Evolutionary conservation across 2,888 invertebrate genomes (phyloP).

Genomic region (Drosophila heteroneura): DNA sequence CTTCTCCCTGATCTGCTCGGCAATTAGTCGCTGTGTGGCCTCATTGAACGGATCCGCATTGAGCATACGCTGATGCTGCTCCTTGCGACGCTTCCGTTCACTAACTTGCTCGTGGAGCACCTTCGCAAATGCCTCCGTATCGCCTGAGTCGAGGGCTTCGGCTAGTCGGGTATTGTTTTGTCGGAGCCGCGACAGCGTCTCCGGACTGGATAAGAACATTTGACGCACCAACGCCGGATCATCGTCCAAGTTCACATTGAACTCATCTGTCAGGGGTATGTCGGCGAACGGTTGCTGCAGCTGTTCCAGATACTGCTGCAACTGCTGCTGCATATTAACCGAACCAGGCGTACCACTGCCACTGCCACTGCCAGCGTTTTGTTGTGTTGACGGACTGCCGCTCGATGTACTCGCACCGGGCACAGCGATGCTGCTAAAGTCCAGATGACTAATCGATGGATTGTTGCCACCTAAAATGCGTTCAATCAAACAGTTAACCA

Average conservation of each 20-base stretch:
- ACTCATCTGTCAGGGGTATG: conserved; percentile 81
- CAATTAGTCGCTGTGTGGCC: conserved; percentile 97
- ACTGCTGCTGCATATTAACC: conserved; percentile 36
- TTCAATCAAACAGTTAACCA: not conserved
- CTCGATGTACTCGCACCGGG: conserved; percentile 86
- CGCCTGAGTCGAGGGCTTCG: conserved; percentile 94
- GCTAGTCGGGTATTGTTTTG: conserved; percentile 97
- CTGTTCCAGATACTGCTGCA: conserved; percentile 34
- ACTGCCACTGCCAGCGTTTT: conserved; percentile 33
- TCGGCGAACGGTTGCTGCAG: conserved; percentile 46
- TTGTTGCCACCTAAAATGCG: conserved; percentile 28
- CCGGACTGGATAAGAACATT: conserved; percentile 95
- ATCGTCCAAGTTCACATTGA: conserved; percentile 88
- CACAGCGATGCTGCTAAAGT: conserved; percentile 94
- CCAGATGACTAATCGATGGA: conserved; percentile 86
- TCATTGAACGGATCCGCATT: conserved; percentile 98
- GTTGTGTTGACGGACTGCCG: conserved; percentile 45
- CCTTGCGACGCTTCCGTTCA: conserved; percentile 92
- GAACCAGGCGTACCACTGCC: conserved; percentile 1
- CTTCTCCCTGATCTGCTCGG: conserved; percentile 97
- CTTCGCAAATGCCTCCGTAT: conserved; percentile 91
- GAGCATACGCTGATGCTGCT: conserved; percentile 94
- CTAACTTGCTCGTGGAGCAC: conserved; percentile 93
- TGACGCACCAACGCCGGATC: conserved; percentile 94
- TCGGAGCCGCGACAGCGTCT: conserved; percentile 94